Evolutionary conservation across 2,888 invertebrate genomes (phyloP).

Genomic region (Dorcus parallelipipedus): DNA sequence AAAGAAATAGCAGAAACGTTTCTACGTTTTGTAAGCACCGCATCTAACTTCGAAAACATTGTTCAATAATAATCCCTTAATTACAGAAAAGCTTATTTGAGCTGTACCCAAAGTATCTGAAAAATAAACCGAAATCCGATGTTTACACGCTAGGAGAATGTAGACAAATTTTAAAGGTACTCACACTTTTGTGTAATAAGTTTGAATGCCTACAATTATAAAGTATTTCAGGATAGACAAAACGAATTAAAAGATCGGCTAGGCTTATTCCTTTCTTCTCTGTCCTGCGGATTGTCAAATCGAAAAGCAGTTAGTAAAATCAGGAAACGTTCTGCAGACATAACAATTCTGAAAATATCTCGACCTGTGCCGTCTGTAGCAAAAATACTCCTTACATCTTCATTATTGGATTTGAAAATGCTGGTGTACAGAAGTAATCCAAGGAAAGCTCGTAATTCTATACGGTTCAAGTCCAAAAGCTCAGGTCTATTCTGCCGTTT

Average conservation of each 20-base stretch:
- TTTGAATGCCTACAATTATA: neutral
- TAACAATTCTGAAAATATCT: too few relatives aligned
- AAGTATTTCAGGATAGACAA: conserved; percentile 45
- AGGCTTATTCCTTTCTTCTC: too few relatives aligned
- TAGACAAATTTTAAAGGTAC: conserved; percentile 34
- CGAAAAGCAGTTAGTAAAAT: too few relatives aligned
- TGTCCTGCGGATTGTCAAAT: too few relatives aligned
- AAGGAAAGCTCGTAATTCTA: too few relatives aligned
- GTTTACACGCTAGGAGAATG: conserved; percentile 31
- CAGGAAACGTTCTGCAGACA: too few relatives aligned
- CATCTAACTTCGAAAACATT: neutral
- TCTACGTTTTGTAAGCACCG: conserved; percentile 35
- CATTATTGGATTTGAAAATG: too few relatives aligned
- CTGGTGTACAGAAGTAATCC: too few relatives aligned
- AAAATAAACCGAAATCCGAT: conserved; percentile 43
- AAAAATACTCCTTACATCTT: too few relatives aligned
- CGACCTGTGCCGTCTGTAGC: too few relatives aligned
- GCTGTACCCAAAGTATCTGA: conserved; percentile 41
- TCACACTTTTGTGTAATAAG: neutral
- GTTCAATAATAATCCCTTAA: neutral
- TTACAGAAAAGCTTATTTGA: conserved; percentile 42
- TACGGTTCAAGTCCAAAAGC: too few relatives aligned
- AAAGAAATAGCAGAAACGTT: conserved; percentile 36
- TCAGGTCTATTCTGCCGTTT: too few relatives aligned
- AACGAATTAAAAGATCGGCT: conserved; percentile 43